Conservation (phyloP, 1,140 invertebrate species). For the Cherax quadricarinatus region DNA sequence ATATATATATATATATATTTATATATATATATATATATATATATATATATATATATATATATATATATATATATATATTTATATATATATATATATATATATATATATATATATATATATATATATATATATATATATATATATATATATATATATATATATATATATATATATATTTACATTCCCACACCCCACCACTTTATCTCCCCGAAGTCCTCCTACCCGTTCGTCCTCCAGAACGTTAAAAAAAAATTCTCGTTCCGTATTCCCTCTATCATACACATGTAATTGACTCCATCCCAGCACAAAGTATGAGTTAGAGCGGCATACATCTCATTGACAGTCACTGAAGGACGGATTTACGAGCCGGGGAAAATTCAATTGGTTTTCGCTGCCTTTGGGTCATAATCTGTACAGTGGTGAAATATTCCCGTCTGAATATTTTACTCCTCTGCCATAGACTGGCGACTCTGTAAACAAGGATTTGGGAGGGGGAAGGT, state of each 20-base stretch:
- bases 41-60: background rate
- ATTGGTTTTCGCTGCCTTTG: background rate
- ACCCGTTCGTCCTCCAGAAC: no score
- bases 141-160: no score
- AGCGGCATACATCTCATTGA: slow-evolving; percentile 23
- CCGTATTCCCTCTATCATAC: background rate
- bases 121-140: no score
- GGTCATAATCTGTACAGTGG: background rate
- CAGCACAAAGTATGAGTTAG: slow-evolving; percentile 26
- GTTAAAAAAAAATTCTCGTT: no score
- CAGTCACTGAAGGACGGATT: slow-evolving; percentile 35
- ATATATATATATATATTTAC: background rate
- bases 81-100: slow-evolving; percentile 1
- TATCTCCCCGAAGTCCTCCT: background rate
- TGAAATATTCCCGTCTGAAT: background rate
- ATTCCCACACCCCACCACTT: background rate
- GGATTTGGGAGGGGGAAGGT: no score
- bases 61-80: slow-evolving; percentile 1
- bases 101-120: background rate
- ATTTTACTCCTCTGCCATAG: background rate
- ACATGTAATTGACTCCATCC: slow-evolving; percentile 23
- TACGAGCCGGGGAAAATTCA: slow-evolving; percentile 21
- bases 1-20: background rate
- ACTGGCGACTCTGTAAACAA: background rate
- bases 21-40: slow-evolving; percentile 6